Evolutionary conservation across 64 coral and sea anemone species (phyloP).

Genomic region (Stichodactyla helianthus): DNA sequence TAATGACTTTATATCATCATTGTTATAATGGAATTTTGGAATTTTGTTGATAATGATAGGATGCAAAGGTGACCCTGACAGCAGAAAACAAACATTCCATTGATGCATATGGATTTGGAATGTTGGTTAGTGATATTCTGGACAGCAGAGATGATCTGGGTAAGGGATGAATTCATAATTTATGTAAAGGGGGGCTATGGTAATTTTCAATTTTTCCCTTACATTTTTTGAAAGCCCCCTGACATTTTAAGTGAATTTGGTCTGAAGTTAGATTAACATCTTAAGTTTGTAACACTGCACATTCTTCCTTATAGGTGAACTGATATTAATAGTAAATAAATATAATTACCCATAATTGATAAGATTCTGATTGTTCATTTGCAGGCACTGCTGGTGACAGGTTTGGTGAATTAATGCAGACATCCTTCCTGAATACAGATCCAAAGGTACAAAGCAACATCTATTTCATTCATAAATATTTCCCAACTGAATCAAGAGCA

Average conservation of each 20-base stretch:
- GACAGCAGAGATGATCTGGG: constrained; percentile 59
- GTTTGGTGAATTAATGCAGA: constrained; percentile 85
- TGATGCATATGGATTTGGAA: constrained; percentile 88
- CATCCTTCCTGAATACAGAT: constrained; percentile 57
- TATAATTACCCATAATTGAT: no score
- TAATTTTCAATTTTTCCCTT: no score
- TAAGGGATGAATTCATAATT: not conserved
- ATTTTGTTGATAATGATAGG: constrained; percentile 15
- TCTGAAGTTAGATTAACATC: no score
- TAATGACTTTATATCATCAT: not conserved
- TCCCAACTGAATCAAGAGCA: no score
- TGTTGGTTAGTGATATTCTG: constrained; percentile 78
- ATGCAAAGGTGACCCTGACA: constrained; percentile 41
- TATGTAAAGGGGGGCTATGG: no score
- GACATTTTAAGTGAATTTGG: no score
- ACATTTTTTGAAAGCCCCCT: no score
- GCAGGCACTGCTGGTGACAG: constrained; percentile 67
- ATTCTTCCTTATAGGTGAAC: no score
- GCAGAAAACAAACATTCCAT: constrained; percentile 55
- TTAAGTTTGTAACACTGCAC: no score
- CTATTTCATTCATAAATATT: not conserved
- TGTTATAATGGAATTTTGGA: not conserved
- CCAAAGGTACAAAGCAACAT: constrained; percentile 54
- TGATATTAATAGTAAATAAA: no score
- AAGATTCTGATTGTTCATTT: not conserved